Evolutionary conservation across 2,888 invertebrate species (phyloP), one percentile per base, ranked within the genome.

Genomic region (Scaptomyza tumidula): DNA sequence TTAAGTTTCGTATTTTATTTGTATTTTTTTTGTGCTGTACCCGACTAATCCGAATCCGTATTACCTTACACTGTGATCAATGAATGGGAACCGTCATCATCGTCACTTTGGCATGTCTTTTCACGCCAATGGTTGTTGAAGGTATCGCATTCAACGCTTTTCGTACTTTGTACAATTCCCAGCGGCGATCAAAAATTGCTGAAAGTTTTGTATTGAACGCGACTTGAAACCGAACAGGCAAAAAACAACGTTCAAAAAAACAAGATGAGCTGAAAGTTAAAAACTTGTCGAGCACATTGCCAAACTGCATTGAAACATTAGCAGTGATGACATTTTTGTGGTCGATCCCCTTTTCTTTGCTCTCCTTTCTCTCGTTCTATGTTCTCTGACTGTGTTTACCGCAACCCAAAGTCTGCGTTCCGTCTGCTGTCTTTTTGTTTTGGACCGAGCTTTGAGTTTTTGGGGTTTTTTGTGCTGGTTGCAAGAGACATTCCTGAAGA

Each of bases 321-420:
- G 89, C 90, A 89, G 88, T 90, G 90, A 90, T 90, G 90, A 90
- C 90, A 90, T 90, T 90, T 90, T 85, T 90, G 90, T 85, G 90
- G 90, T 90, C 77, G 65, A 39, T 54, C 78, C 59, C 33, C 39
- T 7, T 14, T 39, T 7, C 39, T 39, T 14, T 14, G 14, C 14
- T 39, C 9, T 9, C 41, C 41, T 16, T 33, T 13, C 33, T 33
- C 16, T 9, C 6, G 6, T 14, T 29, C 29, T 29, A 24, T 5
- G 24, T 1, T 50, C 7, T 14, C 37, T 24, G 19, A 11, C 35
- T 50, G 19, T 19, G 10, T 45, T 56, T 49, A 60, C 72, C 73
- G 24, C 74, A 48, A 37, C 43, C 27, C 55, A 46, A 35, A 43
- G 79, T 74, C 75, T 77, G 86, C 63, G 60, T 55, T 68, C 65